phyloP scores from a whole-genome alignment of 2,113 vertebrate genomes.

The Narcine bancroftii region DNA sequence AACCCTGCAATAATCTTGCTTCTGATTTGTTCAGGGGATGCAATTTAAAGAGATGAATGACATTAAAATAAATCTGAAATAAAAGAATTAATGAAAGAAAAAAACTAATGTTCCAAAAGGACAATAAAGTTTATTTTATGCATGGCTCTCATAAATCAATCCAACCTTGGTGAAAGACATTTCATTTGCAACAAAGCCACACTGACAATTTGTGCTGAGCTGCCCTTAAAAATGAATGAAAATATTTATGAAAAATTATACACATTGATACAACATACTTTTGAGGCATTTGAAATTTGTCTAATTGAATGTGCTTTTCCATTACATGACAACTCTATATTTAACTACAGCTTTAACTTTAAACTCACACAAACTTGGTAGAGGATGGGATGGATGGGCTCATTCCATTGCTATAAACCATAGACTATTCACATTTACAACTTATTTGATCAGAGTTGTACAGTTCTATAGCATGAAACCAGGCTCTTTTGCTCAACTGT shows the following conservation, averaged over 20 bases:
- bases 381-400: neutral
- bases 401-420: neutral
- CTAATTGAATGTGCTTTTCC: neutral
- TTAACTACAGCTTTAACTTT: neutral
- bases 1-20: neutral
- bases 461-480: too few relatives aligned
- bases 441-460: too few relatives aligned
- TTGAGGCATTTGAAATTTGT: neutral
- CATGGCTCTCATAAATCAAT: neutral
- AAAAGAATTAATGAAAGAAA: neutral
- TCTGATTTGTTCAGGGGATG: neutral
- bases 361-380: neutral
- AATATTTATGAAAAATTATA: neutral
- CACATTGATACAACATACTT: neutral
- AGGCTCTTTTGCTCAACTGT: too few relatives aligned
- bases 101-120: neutral
- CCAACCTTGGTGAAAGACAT: neutral
- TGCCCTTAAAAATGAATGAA: neutral
- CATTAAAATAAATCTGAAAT: neutral
- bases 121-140: neutral
- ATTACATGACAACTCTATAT: neutral
- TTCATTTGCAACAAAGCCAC: too few relatives aligned
- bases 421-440: neutral
- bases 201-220: neutral
- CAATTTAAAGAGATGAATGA: constrained; percentile 13